phyloP scores from a whole-genome alignment of 2,113 vertebrate species.

The Haliaeetus leucogaster region DNA sequence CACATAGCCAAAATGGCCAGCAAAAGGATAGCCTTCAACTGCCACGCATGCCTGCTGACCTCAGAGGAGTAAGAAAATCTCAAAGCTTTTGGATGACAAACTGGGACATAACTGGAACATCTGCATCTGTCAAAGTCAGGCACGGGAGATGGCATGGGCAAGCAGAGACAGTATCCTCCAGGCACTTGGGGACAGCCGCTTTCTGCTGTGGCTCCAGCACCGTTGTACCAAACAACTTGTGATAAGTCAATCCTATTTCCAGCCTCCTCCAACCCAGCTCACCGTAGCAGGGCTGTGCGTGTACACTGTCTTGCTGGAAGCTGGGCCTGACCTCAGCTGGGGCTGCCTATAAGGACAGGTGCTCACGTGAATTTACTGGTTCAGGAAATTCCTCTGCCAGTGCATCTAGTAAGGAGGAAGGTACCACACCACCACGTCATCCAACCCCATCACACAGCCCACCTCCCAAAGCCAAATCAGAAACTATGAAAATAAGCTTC shows the following conservation, averaged over 20 bases:
- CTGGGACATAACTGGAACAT: neutral
- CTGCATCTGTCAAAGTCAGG: neutral
- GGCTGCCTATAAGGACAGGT: fast-evolving
- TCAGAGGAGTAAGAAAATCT: neutral
- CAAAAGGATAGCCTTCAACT: neutral
- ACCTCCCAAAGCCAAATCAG: neutral
- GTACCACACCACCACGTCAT: neutral
- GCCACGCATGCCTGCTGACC: neutral
- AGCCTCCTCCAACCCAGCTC: neutral
- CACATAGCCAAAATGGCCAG: neutral
- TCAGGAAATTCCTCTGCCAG: neutral
- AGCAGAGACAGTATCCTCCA: neutral
- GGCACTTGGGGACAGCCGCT: neutral
- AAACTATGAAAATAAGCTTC: neutral
- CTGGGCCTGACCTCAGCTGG: neutral
- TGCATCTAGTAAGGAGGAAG: neutral
- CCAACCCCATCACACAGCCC: neutral
- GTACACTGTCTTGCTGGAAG: neutral
- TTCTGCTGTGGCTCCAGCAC: neutral
- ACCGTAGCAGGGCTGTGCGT: neutral
- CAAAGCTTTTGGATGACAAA: neutral
- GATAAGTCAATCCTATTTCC: neutral
- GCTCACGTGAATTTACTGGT: neutral
- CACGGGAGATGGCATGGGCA: neutral
- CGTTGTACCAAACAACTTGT: neutral